phyloP scores from a whole-genome alignment of 2,113 vertebrate species.

The Sturnus vulgaris region DNA sequence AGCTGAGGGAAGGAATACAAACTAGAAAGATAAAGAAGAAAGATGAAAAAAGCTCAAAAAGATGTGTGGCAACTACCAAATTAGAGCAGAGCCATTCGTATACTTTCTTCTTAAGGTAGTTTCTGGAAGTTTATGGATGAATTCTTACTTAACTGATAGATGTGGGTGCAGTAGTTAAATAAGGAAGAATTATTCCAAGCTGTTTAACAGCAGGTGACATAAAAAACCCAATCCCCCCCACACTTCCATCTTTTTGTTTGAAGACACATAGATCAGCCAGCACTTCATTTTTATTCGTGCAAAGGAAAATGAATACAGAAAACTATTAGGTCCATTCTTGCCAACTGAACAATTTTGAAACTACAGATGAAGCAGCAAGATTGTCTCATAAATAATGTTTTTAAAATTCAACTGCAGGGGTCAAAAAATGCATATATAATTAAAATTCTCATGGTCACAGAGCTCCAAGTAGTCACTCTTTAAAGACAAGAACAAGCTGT shows the following conservation, averaged over 20 bases:
- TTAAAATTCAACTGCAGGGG: background rate
- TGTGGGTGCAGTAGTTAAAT: background rate
- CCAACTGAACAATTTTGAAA: background rate
- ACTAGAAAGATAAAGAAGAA: background rate
- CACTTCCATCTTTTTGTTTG: background rate
- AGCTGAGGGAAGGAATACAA: background rate
- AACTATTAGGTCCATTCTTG: background rate
- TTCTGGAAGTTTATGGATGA: background rate
- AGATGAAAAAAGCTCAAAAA: background rate
- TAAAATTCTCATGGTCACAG: background rate
- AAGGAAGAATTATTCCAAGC: background rate
- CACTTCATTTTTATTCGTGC: background rate
- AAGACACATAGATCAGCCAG: background rate
- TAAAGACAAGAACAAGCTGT: background rate
- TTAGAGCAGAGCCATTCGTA: background rate
- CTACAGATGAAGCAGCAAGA: background rate
- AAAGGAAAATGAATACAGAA: background rate
- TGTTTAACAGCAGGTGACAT: background rate
- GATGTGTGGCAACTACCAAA: background rate
- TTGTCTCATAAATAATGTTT: background rate
- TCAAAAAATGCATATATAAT: background rate
- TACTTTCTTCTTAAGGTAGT: background rate
- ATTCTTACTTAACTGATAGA: background rate
- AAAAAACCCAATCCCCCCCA: fast-evolving
- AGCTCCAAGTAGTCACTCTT: background rate